Percentiles rank a stretch among this genome's conserved stretches.
Conservation (phyloP, 2,888 invertebrate species). For the Bhutanitis thaidina region DNA sequence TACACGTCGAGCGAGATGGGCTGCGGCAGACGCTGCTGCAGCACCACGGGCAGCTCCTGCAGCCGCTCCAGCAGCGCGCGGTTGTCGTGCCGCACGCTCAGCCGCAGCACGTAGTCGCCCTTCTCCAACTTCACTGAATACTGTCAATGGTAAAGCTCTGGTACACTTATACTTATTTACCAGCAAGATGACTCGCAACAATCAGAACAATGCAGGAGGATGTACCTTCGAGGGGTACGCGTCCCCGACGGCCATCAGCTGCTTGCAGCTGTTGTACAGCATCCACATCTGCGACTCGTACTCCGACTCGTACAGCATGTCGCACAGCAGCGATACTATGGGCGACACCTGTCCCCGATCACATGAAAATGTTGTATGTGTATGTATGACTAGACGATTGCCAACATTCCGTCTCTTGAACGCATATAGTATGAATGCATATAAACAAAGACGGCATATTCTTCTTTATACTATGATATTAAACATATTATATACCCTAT, state of each 20-base stretch:
- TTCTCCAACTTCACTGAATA: slow-evolving; percentile 94
- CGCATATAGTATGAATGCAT: too few relatives aligned
- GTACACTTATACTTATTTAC: neutral
- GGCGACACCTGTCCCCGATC: slow-evolving; percentile 73
- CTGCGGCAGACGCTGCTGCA: slow-evolving; percentile 87
- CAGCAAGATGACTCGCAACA: neutral
- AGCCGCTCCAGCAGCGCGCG: slow-evolving; percentile 91
- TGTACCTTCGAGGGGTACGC: slow-evolving; percentile 91
- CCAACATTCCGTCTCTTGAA: too few relatives aligned
- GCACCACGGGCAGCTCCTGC: slow-evolving; percentile 86
- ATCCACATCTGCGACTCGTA: slow-evolving; percentile 98
- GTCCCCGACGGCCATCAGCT: slow-evolving; percentile 91
- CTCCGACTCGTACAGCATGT: slow-evolving; percentile 96
- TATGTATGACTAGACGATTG: too few relatives aligned
- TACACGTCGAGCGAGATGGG: slow-evolving; percentile 89
- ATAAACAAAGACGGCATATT: too few relatives aligned
- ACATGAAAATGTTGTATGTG: too few relatives aligned
- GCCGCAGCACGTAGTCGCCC: slow-evolving; percentile 93
- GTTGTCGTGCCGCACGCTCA: slow-evolving; percentile 95
- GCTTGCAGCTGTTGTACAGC: slow-evolving; percentile 95
- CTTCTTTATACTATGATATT: too few relatives aligned
- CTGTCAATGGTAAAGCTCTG: slow-evolving; percentile 59
- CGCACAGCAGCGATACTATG: slow-evolving; percentile 88
- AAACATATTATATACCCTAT: too few relatives aligned
- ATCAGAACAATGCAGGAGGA: neutral